Conservation (phyloP, 2,888 invertebrate species). For the Dynastes maya region DNA sequence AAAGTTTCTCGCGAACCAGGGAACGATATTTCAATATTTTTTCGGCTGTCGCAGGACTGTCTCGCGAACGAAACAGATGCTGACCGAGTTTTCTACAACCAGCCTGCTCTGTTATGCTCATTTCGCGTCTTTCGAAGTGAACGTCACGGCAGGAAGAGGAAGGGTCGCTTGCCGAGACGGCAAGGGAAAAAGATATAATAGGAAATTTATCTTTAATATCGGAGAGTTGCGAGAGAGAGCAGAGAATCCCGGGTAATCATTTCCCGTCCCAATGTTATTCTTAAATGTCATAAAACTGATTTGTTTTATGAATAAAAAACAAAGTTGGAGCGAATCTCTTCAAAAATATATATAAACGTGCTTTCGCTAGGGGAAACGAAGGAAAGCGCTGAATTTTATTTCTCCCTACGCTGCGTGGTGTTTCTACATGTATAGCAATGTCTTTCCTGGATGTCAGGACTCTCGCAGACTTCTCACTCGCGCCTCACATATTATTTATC, state of each 20-base stretch:
- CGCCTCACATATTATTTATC: no score
- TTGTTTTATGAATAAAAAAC: conserved; percentile 41
- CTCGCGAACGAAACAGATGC: conserved; percentile 29
- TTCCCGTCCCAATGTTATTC: conserved; percentile 33
- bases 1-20: conserved; percentile 31
- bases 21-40: conserved; percentile 45
- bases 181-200: conserved; percentile 31
- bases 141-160: background rate
- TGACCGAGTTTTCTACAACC: background rate
- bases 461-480: no score
- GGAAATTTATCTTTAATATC: conserved; percentile 45
- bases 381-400: background rate
- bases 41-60: conserved; percentile 27
- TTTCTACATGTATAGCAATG: background rate
- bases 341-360: conserved; percentile 7
- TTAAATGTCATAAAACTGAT: conserved; percentile 46
- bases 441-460: no score
- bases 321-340: conserved; percentile 18
- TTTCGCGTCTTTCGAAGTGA: background rate
- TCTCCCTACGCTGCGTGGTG: background rate
- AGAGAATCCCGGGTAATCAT: conserved; percentile 23
- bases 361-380: background rate
- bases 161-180: background rate
- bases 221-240: background rate
- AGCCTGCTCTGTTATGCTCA: background rate